Base-by-base conservation (phyloP, 2,113 vertebrate genomes). In the Leptobrachium ailaonicum region DNA sequence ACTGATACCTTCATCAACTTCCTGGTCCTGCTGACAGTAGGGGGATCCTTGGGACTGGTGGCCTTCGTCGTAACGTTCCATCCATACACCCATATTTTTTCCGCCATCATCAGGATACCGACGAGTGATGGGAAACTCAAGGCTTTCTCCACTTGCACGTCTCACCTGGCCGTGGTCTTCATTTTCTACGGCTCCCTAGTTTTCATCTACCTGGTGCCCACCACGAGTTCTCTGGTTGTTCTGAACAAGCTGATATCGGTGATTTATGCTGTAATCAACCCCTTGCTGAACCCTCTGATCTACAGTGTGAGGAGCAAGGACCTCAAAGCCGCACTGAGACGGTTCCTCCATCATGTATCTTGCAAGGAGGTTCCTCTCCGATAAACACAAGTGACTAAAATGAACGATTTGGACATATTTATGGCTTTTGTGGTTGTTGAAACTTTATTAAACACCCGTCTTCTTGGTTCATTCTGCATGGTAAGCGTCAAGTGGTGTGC, bases 71-170 rank as follows among this genome's bases (percentile, higher is more conserved):
- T 20, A 10, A 70, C 68, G 4, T 70, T 70, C 41, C 13, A 47
- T 70, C 68, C 68, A 5, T 70, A 70, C 20, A 45, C 47, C 0
- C 68, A 14, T 70, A 70, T 70, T 20, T 70, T 70, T 14, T 13
- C 2, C 44, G 8, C 68, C n/a, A 14, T 70, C 13, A 3, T 47
- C 43, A 41, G 68, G 20, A 70, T 70, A 9, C 42, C 7, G 12
- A 70, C 13, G 9, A 70, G 47, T 2, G 13, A 44, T 45, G 68
- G 68, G 20, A 70, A 47, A 10, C 43, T 8, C 0, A 70, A 70
- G 14, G 68, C 68, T 47, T 70, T 70, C 43, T 70, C 68, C 9
- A 70, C 68, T 43, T 70, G 68, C 68, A 70, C 68, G 8, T 70
- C 68, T 14, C 68, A 70, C 43, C 68, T 70, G 5, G 8, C 43